Evolutionary conservation across 2,113 vertebrate genomes (phyloP).

Genomic region (Chionis minor): DNA sequence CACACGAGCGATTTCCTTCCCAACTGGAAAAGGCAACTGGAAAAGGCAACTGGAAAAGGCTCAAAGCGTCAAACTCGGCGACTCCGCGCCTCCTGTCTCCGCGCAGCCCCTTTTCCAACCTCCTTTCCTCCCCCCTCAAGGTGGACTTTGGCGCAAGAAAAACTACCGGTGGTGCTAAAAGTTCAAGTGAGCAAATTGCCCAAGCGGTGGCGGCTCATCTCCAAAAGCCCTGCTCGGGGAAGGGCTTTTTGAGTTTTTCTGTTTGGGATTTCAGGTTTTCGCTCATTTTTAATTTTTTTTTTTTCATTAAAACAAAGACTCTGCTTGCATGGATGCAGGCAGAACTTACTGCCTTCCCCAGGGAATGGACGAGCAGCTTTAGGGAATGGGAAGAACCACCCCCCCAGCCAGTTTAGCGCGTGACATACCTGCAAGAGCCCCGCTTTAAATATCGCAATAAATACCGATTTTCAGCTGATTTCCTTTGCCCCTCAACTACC

Average conservation of each 20-base stretch:
- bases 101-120: neutral
- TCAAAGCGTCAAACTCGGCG: neutral
- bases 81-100: neutral
- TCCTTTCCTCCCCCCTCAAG: neutral
- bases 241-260: neutral
- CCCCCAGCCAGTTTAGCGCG: rapidly evolving
- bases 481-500: neutral
- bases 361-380: neutral
- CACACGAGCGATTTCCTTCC: neutral
- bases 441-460: rapidly evolving
- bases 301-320: neutral
- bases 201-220: neutral
- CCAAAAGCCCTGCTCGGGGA: neutral
- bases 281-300: neutral
- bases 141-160: neutral
- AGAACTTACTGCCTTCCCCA: neutral
- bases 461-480: neutral
- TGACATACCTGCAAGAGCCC: too few relatives aligned
- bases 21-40: neutral
- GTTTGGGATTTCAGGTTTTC: neutral
- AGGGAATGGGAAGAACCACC: neutral
- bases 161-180: neutral
- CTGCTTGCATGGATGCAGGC: neutral
- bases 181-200: neutral
- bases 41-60: neutral